phyloP scores from a whole-genome alignment of 2,888 invertebrate genomes.

The Meandrusa payeni region DNA sequence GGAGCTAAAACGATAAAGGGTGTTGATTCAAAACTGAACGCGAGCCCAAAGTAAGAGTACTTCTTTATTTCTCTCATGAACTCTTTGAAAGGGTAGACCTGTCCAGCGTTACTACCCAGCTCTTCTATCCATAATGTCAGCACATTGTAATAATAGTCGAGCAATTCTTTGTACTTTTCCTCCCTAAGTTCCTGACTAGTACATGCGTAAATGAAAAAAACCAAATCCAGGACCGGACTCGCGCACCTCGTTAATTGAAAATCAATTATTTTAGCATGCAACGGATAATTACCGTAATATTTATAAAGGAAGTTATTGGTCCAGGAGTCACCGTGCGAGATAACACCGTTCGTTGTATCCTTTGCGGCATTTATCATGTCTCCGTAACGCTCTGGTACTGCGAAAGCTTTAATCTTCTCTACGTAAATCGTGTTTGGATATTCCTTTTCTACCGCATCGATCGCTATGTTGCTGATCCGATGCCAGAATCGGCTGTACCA shows the following conservation, averaged over 20 bases:
- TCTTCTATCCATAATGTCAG: constrained; percentile 75
- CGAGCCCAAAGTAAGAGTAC: constrained; percentile 78
- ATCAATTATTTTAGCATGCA: constrained; percentile 83
- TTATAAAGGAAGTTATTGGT: constrained; percentile 86
- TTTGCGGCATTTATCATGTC: constrained; percentile 65
- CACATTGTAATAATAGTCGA: constrained; percentile 81
- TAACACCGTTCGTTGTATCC: constrained; percentile 70
- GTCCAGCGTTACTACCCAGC: constrained; percentile 81
- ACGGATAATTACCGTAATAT: constrained; percentile 42
- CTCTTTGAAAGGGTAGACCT: constrained; percentile 73
- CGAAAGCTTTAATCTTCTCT: constrained; percentile 76
- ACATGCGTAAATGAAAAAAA: constrained; percentile 80
- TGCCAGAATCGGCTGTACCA: constrained; percentile 82
- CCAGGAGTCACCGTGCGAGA: constrained; percentile 89
- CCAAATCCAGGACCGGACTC: constrained; percentile 80
- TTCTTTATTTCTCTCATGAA: constrained; percentile 79
- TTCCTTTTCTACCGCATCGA: constrained; percentile 83
- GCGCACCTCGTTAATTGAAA: constrained; percentile 84
- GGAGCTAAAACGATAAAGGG: constrained; percentile 79
- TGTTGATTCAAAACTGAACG: constrained; percentile 82
- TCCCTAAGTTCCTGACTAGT: constrained; percentile 80
- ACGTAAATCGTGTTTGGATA: constrained; percentile 81
- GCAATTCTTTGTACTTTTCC: constrained; percentile 79
- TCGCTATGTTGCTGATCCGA: constrained; percentile 72
- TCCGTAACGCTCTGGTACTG: constrained; percentile 73